Evolutionary conservation across 1,140 invertebrate species (phyloP).

Genomic region (Euwallacea similis): DNA sequence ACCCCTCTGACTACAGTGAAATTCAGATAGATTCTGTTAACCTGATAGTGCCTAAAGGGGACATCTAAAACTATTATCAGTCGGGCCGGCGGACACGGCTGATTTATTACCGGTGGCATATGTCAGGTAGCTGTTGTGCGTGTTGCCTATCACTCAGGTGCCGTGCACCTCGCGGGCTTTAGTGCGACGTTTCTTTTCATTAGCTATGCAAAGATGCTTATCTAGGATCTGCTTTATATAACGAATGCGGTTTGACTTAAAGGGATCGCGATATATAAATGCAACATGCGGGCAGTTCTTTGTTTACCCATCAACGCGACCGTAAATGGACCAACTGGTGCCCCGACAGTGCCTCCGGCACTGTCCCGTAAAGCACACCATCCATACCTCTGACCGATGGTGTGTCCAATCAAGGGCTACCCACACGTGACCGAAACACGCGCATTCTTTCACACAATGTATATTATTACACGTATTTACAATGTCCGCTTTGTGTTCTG

Average conservation of each 20-base stretch:
- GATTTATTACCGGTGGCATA: too few relatives aligned
- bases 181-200: constrained; percentile 8
- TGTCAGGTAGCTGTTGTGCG: neutral
- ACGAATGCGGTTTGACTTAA: neutral
- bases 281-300: neutral
- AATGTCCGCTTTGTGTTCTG: constrained; percentile 33
- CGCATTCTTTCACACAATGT: constrained; percentile 37
- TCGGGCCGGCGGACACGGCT: too few relatives aligned
- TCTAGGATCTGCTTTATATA: neutral
- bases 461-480: constrained; percentile 36
- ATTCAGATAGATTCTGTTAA: too few relatives aligned
- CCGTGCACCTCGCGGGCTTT: neutral
- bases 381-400: constrained; percentile 12
- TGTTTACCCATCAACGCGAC: neutral
- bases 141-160: constrained; percentile 3
- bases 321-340: neutral
- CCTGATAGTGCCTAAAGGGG: too few relatives aligned
- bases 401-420: constrained; percentile 31
- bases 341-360: constrained; percentile 10
- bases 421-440: constrained; percentile 31
- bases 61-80: too few relatives aligned
- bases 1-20: too few relatives aligned
- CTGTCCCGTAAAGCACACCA: constrained; percentile 12
- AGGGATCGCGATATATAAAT: neutral
- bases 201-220: constrained; percentile 8